Percentiles rank a stretch among this genome's conserved stretches.
phyloP scores from a whole-genome alignment of 2,113 vertebrate species.

The Rattus norvegicus region GRCr8 NC_086029.1:19316001-19316500 shows the following conservation, averaged over 20 bases:
- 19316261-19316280: neutral
- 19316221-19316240: neutral
- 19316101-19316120: neutral
- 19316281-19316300: neutral
- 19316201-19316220: neutral
- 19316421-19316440: neutral
- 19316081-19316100: neutral
- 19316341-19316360: neutral
- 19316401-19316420: neutral
- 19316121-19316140: too few species aligned
- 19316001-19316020: neutral
- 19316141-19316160: too few species aligned
- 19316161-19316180: neutral
- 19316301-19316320: neutral
- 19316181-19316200: neutral
- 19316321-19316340: neutral
- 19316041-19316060: neutral
- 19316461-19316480: neutral
- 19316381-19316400: neutral
- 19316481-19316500: neutral
- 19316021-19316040: neutral
- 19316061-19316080: neutral
- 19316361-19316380: neutral
- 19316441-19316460: neutral
- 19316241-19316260: neutral